phyloP scores from a whole-genome alignment of 1,140 invertebrate species.

The Rhopalosiphum maidis region DNA sequence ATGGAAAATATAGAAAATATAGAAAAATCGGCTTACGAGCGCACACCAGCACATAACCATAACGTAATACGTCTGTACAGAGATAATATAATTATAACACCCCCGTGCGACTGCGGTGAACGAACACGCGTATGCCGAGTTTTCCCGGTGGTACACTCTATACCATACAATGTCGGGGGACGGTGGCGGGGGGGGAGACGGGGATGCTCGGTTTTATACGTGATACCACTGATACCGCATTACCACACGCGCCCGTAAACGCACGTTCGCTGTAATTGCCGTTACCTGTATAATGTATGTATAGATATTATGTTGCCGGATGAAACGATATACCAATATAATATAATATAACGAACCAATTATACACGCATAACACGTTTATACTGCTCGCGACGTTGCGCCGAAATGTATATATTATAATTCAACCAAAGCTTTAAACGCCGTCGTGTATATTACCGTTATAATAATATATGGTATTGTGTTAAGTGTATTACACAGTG shows the following conservation, averaged over 20 bases:
- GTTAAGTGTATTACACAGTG: too few relatives aligned
- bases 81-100: neutral
- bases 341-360: neutral
- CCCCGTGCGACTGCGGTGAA: neutral
- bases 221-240: conserved; percentile 3
- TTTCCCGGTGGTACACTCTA: neutral
- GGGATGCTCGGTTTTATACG: neutral
- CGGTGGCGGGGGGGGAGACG: too few relatives aligned
- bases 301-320: neutral
- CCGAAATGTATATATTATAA: neutral
- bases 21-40: neutral
- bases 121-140: neutral
- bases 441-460: neutral
- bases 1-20: neutral
- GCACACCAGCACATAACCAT: neutral
- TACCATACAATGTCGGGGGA: too few relatives aligned
- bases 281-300: neutral
- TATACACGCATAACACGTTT: neutral
- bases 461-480: neutral
- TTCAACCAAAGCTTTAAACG: neutral
- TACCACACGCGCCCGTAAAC: neutral
- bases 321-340: neutral
- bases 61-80: neutral
- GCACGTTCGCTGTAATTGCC: neutral
- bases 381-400: neutral